phyloP scores from a whole-genome alignment of 1,140 invertebrate species.

The Fopius arisanus region DNA sequence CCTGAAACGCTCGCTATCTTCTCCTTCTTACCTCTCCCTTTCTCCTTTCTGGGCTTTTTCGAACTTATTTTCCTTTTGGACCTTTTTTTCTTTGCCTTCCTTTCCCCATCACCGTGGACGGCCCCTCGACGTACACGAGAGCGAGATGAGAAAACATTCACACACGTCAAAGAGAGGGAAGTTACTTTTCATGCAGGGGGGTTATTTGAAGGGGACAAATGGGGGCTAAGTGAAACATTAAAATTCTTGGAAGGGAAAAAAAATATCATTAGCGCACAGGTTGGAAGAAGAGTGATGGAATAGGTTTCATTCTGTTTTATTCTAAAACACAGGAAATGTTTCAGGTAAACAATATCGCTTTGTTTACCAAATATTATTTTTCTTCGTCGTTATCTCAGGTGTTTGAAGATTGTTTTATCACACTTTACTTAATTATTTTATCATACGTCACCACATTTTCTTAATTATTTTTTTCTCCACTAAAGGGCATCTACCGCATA shows the following conservation, averaged over 20 bases:
- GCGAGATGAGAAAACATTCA: not conserved
- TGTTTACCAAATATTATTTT: not conserved
- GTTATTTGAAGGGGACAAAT: not conserved
- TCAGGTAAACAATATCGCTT: not conserved
- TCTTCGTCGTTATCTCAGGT: slow-evolving; percentile 1
- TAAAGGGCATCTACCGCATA: slow-evolving; percentile 1
- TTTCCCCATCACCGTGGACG: not conserved
- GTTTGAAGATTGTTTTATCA: slow-evolving; percentile 15
- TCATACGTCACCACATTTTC: not conserved
- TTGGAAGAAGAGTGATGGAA: too few relatives aligned
- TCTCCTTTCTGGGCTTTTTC: not conserved
- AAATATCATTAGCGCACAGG: too few relatives aligned
- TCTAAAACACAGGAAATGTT: slow-evolving; percentile 2
- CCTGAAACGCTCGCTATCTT: not conserved
- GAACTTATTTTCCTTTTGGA: not conserved
- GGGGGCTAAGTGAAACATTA: not conserved
- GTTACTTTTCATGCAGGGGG: not conserved
- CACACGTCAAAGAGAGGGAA: not conserved
- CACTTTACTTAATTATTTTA: not conserved
- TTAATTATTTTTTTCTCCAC: not conserved
- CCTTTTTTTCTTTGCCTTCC: slow-evolving; percentile 3
- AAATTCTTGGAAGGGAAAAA: not conserved
- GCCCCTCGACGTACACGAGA: not conserved
- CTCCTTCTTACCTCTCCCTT: not conserved
- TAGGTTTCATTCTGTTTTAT: not conserved